Base-by-base conservation (phyloP, 2,797 vertebrate species). In the Poecilia wingei region DNA sequence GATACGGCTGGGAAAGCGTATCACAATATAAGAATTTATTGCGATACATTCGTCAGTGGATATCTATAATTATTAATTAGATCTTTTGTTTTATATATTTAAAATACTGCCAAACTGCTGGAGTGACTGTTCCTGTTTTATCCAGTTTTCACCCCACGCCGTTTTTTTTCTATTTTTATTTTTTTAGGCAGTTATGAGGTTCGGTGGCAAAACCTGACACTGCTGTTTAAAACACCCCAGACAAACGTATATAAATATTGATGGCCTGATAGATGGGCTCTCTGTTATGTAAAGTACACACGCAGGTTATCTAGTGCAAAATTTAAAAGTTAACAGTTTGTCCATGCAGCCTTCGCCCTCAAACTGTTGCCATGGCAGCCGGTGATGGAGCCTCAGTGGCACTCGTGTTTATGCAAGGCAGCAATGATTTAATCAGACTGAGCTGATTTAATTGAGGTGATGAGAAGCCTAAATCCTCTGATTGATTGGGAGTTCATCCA, bases 361-460 rank as follows among this genome's bases (percentile, higher is more conserved):
- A 79, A 33, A 79, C 76, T 77, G 66, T 82, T 78, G 79, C 83
- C 81, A 45, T 4, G 61, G 69, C 55, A 76, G 87, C 93, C 82
- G 71, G 87, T 89, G 86, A 74, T 76, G 14, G 61, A 78, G 80
- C 69, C 82, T 88, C 85, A 41, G 36, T 49, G 83, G 86, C 81
- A 79, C 81, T 69, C 51, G 55, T 73, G 86, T 89, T 88, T 88
- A 86, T 81, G 84, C 43, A 49, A 80, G 75, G 76, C 64, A 53
- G 77, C 83, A 70, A 80, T 86, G 87, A 92, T 89, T 90, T 89
- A 91, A 92, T 89, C 85, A 88, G 88, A 90, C 82, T 33, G 86
- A 91, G 91, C 81, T 88, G 85, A 91, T 92, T 94, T 91, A 90
- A 95, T 94, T 93, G 88, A 77, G 81, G 82, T 74, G 87, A 89